A percentile compares a stretch with the other conserved stretches of the same genome.
These are phyloP conservation scores for Diprion similis DNA, from an alignment of 1,140 invertebrate species.

Conservation along the genomic window DNA sequence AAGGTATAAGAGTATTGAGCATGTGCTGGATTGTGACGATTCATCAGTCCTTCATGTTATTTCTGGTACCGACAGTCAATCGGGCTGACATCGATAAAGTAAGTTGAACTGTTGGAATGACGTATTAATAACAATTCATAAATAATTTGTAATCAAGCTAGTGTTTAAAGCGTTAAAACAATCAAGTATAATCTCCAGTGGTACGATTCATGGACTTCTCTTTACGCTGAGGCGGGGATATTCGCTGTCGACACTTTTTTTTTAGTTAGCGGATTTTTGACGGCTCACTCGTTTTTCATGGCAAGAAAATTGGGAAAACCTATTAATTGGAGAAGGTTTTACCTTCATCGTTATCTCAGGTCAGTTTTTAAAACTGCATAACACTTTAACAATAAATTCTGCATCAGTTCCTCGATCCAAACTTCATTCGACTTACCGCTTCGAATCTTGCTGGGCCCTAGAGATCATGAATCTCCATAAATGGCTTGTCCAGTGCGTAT, in stretches of 20 bases:
- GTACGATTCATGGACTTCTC: slow-evolving; percentile 24
- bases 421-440: too few species aligned
- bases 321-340: slow-evolving; percentile 48
- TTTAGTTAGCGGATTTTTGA: slow-evolving; percentile 66
- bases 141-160: too few species aligned
- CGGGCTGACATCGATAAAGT: slow-evolving; percentile 27
- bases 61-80: slow-evolving; percentile 32
- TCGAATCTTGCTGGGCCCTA: too few species aligned
- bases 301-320: slow-evolving; percentile 48
- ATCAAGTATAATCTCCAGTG: slow-evolving; percentile 26
- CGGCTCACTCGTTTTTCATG: slow-evolving; percentile 64
- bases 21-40: slow-evolving; percentile 53
- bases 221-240: slow-evolving; percentile 48
- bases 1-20: slow-evolving; percentile 54
- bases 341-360: slow-evolving; percentile 52
- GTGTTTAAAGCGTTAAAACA: too few species aligned
- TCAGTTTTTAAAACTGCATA: slow-evolving; percentile 16
- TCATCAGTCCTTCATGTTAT: slow-evolving; percentile 43
- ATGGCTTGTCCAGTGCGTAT: too few species aligned
- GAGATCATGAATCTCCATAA: too few species aligned
- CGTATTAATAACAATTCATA: too few species aligned
- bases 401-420: too few species aligned
- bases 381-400: too few species aligned
- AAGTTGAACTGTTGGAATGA: too few species aligned
- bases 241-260: slow-evolving; percentile 67